phyloP scores from a whole-genome alignment of 92 coral and sea anemone genomes.

The Paragorgia papillata region DNA sequence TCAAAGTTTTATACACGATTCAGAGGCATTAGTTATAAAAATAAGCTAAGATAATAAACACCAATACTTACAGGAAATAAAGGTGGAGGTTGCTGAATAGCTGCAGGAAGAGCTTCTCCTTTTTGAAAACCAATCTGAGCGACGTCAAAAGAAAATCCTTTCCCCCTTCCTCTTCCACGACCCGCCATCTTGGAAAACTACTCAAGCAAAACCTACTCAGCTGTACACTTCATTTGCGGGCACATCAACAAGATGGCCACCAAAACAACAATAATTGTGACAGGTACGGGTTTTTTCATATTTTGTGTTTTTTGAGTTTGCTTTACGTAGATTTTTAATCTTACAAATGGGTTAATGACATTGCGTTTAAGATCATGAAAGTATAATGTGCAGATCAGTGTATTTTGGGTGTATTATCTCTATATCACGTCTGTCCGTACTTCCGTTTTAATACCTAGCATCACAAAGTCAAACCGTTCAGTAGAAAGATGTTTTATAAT shows the following conservation, averaged over 20 bases:
- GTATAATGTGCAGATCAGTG: no score
- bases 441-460: no score
- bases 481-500: no score
- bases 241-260: constrained; percentile 31
- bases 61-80: constrained; percentile 77
- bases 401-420: no score
- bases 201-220: no score
- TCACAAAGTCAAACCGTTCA: no score
- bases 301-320: not conserved
- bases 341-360: no score
- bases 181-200: constrained; percentile 96
- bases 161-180: constrained; percentile 88
- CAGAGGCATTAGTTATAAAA: no score
- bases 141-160: constrained; percentile 89
- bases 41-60: not conserved
- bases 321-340: not conserved
- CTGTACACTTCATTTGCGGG: not conserved
- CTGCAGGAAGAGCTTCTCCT: constrained; percentile 91
- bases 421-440: no score
- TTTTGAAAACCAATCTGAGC: constrained; percentile 80
- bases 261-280: constrained; percentile 56
- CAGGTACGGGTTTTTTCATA: constrained; percentile 62
- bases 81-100: constrained; percentile 94
- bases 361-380: no score
- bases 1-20: no score